Percentiles rank a stretch among this genome's conserved stretches.
Evolutionary conservation across 2,888 invertebrate genomes (phyloP).

Genomic region (Harmothoe impar): DNA sequence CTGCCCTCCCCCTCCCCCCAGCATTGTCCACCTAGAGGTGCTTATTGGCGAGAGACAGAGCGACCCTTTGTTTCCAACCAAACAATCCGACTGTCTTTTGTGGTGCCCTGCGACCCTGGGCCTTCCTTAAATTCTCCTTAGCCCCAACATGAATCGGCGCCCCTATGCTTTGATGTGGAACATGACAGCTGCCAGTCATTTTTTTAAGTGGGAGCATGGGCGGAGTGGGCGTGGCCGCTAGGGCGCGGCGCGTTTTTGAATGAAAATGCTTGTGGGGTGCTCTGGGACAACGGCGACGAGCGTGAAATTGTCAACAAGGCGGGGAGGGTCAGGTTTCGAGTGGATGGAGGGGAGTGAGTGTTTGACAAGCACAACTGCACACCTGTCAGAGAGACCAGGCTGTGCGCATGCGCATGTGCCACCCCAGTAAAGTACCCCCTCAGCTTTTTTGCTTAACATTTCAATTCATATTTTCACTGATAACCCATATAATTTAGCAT

Average conservation of each 20-base stretch:
- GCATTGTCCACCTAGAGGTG: too few species aligned
- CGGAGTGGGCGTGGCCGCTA: constrained; percentile 11
- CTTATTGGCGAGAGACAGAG: too few species aligned
- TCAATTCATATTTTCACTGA: too few species aligned
- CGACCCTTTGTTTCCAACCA: neutral
- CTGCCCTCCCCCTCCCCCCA: too few species aligned
- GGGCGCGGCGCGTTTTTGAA: constrained; percentile 33
- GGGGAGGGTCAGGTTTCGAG: neutral
- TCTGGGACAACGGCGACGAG: constrained; percentile 18
- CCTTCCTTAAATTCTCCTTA: constrained; percentile 23
- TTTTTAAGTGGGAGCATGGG: constrained; percentile 39
- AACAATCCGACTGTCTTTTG: neutral
- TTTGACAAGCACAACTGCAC: neutral
- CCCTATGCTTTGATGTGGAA: neutral
- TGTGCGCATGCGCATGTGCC: too few species aligned
- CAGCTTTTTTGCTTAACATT: too few species aligned
- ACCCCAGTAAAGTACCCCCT: too few species aligned
- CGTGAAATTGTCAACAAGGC: constrained; percentile 29
- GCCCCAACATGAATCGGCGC: neutral
- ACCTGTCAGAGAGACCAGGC: neutral
- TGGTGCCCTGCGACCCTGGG: neutral
- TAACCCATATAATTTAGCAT: too few species aligned
- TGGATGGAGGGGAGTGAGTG: neutral
- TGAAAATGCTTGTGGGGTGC: neutral
- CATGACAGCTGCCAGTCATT: constrained; percentile 20